Evolutionary conservation across 2,113 vertebrate genomes (phyloP).

Genomic region (Plotosus lineatus): DNA sequence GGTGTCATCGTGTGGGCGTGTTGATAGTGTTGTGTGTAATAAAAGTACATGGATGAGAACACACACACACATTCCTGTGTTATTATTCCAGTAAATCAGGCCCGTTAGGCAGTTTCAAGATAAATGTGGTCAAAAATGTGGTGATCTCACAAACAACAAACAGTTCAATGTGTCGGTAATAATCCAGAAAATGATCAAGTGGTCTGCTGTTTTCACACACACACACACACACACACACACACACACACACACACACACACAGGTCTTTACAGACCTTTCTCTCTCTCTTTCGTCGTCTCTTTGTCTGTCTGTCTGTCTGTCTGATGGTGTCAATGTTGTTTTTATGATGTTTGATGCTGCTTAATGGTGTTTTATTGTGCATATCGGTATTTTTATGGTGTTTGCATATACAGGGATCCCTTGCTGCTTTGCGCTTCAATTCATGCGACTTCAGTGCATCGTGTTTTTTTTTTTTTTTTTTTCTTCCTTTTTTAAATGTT

Average conservation of each 20-base stretch:
- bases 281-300: not conserved
- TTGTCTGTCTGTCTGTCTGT: not conserved
- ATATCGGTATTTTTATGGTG: too few species aligned
- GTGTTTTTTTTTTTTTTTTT: too few species aligned
- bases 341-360: too few species aligned
- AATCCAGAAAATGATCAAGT: not conserved
- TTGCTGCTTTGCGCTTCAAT: too few species aligned
- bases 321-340: not conserved
- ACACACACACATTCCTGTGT: not conserved
- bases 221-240: conserved; percentile 22
- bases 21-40: conserved; percentile 4
- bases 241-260: not conserved
- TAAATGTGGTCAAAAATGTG: not conserved
- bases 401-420: too few species aligned
- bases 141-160: not conserved
- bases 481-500: too few species aligned
- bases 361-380: too few species aligned
- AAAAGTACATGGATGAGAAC: not conserved
- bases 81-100: not conserved
- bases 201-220: not conserved
- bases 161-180: not conserved
- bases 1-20: conserved; percentile 44
- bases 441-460: too few species aligned
- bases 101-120: not conserved
- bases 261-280: conserved; percentile 6